These are phyloP conservation scores for Scaptomyza pallida DNA, from an alignment of 1,140 invertebrate genomes.

Conservation along the genomic window DNA sequence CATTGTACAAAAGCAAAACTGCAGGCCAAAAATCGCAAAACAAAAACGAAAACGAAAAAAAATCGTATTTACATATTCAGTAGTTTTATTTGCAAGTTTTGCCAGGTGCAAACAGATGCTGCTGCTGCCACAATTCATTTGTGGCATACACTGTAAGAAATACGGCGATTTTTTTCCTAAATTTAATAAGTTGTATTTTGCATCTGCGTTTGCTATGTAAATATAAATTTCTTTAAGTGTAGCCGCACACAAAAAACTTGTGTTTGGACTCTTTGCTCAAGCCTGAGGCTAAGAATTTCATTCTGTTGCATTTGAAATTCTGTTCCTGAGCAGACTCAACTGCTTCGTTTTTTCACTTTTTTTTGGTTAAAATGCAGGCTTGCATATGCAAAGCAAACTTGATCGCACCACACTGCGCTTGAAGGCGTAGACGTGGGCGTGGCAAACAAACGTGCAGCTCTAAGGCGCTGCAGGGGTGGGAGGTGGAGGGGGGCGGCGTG, in stretches of 20 bases:
- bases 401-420: not conserved
- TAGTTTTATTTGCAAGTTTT: slow-evolving; percentile 13
- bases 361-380: slow-evolving; percentile 1
- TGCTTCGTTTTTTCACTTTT: too few relatives aligned
- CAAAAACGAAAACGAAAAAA: too few relatives aligned
- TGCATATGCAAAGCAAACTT: slow-evolving; percentile 25
- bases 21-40: too few relatives aligned
- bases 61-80: slow-evolving; percentile 3
- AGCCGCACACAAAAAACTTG: too few relatives aligned
- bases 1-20: not conserved
- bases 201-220: too few relatives aligned
- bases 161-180: too few relatives aligned
- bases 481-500: too few relatives aligned
- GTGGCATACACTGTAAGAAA: not conserved
- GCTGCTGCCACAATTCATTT: not conserved
- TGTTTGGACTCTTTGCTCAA: slow-evolving; percentile 6
- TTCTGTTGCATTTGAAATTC: slow-evolving; percentile 3
- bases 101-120: slow-evolving; percentile 7
- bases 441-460: not conserved
- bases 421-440: not conserved
- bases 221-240: too few relatives aligned
- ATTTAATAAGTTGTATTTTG: too few relatives aligned
- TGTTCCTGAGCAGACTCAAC: not conserved
- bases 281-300: not conserved
- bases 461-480: not conserved